Evolutionary conservation across 30 jellyfish, hydroid and myxozoan genomes (phyloP), one percentile per base, ranked within the genome.

Genomic region (Clytia hemisphaerica): DNA sequence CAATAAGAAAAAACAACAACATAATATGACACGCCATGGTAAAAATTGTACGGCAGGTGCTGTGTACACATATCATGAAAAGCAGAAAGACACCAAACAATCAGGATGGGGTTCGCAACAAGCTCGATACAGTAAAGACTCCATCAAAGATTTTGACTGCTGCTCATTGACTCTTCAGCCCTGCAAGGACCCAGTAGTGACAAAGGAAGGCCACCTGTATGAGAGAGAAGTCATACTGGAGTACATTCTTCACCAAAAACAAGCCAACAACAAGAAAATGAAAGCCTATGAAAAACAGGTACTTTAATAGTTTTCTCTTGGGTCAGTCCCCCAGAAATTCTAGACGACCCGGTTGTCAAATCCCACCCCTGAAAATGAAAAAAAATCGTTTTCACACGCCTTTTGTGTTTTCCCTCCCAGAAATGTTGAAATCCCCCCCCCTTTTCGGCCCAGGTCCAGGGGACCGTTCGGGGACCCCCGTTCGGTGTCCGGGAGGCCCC

Each of bases 31-130:
- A 50, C 47, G 95, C 36, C 99, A 92, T 66, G 99, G 95, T 5
- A 72, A 60, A 69, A 92, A 92, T 67, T 76, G 88, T 51, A 92
- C 99, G n/a, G 99, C 99, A 10, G 78, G 95, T 51, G 93, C 99
- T 9, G 95, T 92, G 25, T 92, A 83, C 61, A 68, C 96, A 18
- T 82, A 92, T 61, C 95, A 92, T 37, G 99, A 92, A 71, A 83
- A 84, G 58, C 84, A 82, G 72, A 83, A 74, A 67, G 99, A 83
- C 76, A 67, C 99, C 0, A 51, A 78, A 67, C 37, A 88, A 49
- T 92, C 99, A 0, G 99, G 99, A 6, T 92, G 84, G 82, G 99
- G 99, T 25, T 82, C 99, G 0, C 88, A 75, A 31, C 37, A 78
- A 16, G 78, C 88, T 37, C 40, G 99, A 66, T 53, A 83, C n/a